Percentiles rank a stretch among this genome's conserved stretches.
Evolutionary conservation across 2,797 vertebrate genomes (phyloP).

Genomic region (Moxostoma hubbsi): DNA sequence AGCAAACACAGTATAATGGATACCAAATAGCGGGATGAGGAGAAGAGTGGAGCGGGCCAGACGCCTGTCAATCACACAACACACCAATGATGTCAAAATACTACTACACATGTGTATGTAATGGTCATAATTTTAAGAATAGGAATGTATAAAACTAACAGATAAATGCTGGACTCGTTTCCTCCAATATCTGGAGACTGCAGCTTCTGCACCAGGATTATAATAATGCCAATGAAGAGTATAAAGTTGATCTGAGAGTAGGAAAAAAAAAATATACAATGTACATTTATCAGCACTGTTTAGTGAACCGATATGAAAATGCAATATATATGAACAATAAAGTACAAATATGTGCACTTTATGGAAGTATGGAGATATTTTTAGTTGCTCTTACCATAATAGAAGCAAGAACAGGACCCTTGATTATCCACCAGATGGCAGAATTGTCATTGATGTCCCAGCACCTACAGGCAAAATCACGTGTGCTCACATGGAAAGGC

Average conservation of each 20-base stretch:
- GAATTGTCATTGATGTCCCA: constrained; percentile 97
- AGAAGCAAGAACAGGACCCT: constrained; percentile 94
- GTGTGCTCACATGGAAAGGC: neutral
- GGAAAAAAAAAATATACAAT: neutral
- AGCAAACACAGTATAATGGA: constrained; percentile 98
- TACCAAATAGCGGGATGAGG: constrained; percentile 96
- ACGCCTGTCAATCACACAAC: constrained; percentile 77
- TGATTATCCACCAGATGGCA: constrained; percentile 99
- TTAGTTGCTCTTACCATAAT: constrained; percentile 85
- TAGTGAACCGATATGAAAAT: too few relatives aligned
- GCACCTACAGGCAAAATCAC: constrained; percentile 73
- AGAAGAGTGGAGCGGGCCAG: constrained; percentile 96
- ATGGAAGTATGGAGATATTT: too few relatives aligned
- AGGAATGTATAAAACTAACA: constrained; percentile 76
- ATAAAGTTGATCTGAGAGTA: constrained; percentile 91
- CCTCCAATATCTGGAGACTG: constrained; percentile 97
- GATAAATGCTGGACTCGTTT: constrained; percentile 97
- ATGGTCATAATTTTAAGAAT: neutral
- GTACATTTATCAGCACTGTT: too few relatives aligned
- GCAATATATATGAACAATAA: neutral
- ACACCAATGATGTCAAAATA: neutral
- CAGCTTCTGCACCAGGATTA: constrained; percentile 97
- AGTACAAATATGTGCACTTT: neutral
- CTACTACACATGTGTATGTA: neutral
- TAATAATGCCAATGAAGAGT: constrained; percentile 95